Conservation (phyloP, 2,888 invertebrate species). For the Amphipoea oculea region DNA sequence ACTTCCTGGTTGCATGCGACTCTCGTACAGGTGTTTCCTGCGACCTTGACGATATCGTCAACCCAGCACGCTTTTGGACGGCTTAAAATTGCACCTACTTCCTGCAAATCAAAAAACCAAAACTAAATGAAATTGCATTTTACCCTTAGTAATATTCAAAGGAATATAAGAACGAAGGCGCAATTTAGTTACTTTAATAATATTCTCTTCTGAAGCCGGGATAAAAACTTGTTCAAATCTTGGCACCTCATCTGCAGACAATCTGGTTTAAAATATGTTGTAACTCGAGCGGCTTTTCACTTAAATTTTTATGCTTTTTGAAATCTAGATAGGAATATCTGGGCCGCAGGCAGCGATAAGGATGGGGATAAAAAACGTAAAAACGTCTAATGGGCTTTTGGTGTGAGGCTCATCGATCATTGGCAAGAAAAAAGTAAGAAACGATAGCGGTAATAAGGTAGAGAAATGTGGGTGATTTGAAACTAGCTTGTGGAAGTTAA, state of each 20-base stretch:
- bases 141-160: not conserved
- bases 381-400: slow-evolving; percentile 69
- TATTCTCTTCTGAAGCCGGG: slow-evolving; percentile 18
- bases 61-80: too few relatives aligned
- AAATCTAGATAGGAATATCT: slow-evolving; percentile 69
- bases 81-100: not conserved
- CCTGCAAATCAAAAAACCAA: not conserved
- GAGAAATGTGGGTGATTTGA: slow-evolving; percentile 25
- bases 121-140: slow-evolving; percentile 15
- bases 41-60: too few relatives aligned
- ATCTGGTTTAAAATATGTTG: slow-evolving; percentile 58
- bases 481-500: not conserved
- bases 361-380: slow-evolving; percentile 62
- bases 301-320: slow-evolving; percentile 65
- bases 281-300: slow-evolving; percentile 58
- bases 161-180: slow-evolving; percentile 16
- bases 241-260: slow-evolving; percentile 61
- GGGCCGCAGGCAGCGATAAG: slow-evolving; percentile 61
- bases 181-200: slow-evolving; percentile 49
- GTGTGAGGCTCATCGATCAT: slow-evolving; percentile 76
- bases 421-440: slow-evolving; percentile 38
- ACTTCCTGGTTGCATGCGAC: too few relatives aligned
- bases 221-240: slow-evolving; percentile 50
- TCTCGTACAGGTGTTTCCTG: too few relatives aligned
- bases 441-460: slow-evolving; percentile 23